A percentile compares a stretch with the other conserved stretches of the same genome.
phyloP scores from a whole-genome alignment of 2,797 vertebrate genomes.

The Sylvilagus floridanus region DNA sequence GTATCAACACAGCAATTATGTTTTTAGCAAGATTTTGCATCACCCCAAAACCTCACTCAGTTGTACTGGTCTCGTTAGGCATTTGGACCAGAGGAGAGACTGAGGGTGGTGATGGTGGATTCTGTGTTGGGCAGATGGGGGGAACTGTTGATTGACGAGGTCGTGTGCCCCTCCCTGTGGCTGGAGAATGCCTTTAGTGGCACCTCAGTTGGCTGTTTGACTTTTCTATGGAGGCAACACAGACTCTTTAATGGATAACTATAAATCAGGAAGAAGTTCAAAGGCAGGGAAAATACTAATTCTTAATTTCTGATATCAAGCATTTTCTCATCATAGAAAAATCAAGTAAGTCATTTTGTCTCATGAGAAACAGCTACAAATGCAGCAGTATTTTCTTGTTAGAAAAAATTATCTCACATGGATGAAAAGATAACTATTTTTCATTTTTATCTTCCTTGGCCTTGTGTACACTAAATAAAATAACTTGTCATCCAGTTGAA shows the following conservation, averaged over 20 bases:
- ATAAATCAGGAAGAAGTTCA: neutral
- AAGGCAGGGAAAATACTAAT: neutral
- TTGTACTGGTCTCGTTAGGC: neutral
- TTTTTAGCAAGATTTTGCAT: constrained; percentile 30
- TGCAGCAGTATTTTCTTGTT: neutral
- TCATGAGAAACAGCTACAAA: neutral
- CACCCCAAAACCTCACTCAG: neutral
- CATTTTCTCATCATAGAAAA: neutral
- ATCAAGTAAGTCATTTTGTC: neutral
- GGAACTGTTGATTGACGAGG: neutral
- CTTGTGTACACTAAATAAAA: neutral
- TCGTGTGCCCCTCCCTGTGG: neutral
- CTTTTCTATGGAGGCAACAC: neutral
- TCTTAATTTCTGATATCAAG: neutral
- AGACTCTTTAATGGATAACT: neutral
- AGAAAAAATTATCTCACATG: neutral
- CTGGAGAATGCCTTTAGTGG: neutral
- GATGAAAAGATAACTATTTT: neutral
- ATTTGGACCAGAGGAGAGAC: neutral
- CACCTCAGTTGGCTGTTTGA: neutral
- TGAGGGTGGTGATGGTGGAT: neutral
- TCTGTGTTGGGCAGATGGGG: neutral
- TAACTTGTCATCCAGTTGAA: neutral
- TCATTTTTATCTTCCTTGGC: neutral
- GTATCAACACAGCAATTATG: neutral